A percentile compares a stretch with the other conserved stretches of the same genome.
phyloP scores from a whole-genome alignment of 2,888 invertebrate genomes.

The Empis stercorea region DNA sequence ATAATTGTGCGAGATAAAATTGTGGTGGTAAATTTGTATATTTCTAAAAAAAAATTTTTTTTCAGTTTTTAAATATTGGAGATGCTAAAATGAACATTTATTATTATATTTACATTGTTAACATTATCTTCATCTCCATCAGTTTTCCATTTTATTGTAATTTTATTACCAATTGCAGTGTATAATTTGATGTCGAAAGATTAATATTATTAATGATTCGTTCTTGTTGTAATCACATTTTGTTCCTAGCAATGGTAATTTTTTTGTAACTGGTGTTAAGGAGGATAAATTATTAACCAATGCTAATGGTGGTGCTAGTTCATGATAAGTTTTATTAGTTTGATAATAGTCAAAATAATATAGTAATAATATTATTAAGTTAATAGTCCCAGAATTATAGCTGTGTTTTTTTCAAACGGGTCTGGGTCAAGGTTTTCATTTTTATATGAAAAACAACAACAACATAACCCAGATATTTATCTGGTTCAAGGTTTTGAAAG shows the following conservation, averaged over 20 bases:
- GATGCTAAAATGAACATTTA: too few species aligned
- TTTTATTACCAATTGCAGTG: constrained; percentile 68
- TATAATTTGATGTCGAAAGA: constrained; percentile 39
- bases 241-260: neutral
- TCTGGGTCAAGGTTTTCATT: too few species aligned
- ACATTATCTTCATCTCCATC: constrained; percentile 42
- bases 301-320: constrained; percentile 1
- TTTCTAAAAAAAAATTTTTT: constrained; percentile 4
- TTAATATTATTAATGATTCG: constrained; percentile 2
- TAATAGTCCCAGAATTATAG: too few species aligned
- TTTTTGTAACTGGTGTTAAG: neutral
- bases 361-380: too few species aligned
- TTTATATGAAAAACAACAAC: too few species aligned
- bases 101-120: constrained; percentile 22
- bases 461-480: too few species aligned
- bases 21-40: constrained; percentile 12
- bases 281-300: neutral
- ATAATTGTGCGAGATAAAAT: constrained; percentile 13
- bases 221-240: too few species aligned
- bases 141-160: constrained; percentile 66
- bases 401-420: too few species aligned
- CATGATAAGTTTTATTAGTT: neutral
- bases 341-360: constrained; percentile 1
- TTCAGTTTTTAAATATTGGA: neutral
- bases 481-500: too few species aligned